phyloP scores from a whole-genome alignment of 2,888 invertebrate species.

The Venusia cambrica region DNA sequence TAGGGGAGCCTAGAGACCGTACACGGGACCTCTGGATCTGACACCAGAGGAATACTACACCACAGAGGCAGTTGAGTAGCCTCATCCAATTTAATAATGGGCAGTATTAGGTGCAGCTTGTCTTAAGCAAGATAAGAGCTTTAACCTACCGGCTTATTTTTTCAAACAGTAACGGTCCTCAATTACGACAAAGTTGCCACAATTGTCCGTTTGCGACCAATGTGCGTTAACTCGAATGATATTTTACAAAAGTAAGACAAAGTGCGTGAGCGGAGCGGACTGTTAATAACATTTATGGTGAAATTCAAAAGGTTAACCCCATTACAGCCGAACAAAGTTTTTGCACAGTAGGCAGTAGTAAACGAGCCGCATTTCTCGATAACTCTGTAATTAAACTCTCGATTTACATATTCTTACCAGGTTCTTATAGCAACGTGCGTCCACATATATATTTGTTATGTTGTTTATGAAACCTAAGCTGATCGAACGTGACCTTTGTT shows the following conservation, averaged over 20 bases:
- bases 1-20: too few relatives aligned
- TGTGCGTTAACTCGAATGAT: slow-evolving; percentile 18
- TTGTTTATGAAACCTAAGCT: slow-evolving; percentile 28
- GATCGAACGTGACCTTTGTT: slow-evolving; percentile 28
- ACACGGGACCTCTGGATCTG: too few relatives aligned
- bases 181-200: neutral
- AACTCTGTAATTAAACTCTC: slow-evolving; percentile 36
- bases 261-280: slow-evolving; percentile 40
- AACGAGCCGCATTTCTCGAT: slow-evolving; percentile 45
- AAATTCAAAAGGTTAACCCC: slow-evolving; percentile 65
- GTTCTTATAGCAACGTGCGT: slow-evolving; percentile 20
- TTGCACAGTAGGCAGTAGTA: slow-evolving; percentile 44
- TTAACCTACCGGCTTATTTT: too few relatives aligned
- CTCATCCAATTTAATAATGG: too few relatives aligned
- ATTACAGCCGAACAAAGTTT: slow-evolving; percentile 50
- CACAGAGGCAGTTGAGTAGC: too few relatives aligned
- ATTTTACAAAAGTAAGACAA: slow-evolving; percentile 10
- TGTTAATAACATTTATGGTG: slow-evolving; percentile 61
- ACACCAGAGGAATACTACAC: too few relatives aligned
- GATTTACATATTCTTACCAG: slow-evolving; percentile 36
- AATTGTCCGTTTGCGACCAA: slow-evolving; percentile 9
- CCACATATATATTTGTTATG: slow-evolving; percentile 27
- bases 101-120: too few relatives aligned
- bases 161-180: neutral
- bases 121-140: too few relatives aligned